Base-by-base conservation (phyloP, 2,797 vertebrate genomes). In the Rhinella marina region DNA sequence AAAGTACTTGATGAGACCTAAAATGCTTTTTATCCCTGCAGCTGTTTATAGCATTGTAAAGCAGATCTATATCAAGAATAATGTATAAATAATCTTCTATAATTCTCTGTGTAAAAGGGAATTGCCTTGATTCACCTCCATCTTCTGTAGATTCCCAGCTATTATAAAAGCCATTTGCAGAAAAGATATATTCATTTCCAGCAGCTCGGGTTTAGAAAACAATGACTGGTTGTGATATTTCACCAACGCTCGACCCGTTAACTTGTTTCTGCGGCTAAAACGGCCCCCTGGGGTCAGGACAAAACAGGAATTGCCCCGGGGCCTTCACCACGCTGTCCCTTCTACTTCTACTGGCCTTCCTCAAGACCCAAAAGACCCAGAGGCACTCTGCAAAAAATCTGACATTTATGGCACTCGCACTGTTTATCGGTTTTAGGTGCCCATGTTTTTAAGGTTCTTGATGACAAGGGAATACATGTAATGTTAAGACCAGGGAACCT, bases 121-220 rank as follows among this genome's bases (percentile, higher is more conserved):
- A 75, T 75, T 52, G 41, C 72, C n/a, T 75, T 52, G 41, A 75
- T 75, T 75, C 72, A n/a, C 72, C n/a, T 75, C 72, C 41, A 52
- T 75, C 48, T 75, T 75, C 72, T n/a, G 72, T 50, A 75, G 72
- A 75, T 52, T 75, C 72, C 21, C 6, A 10, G 17, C 72, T 52
- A 52, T 75, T 75, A 75, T 50, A 75, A 75, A 75, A 75, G 72
- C 72, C 72, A 75, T 75, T 75, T 52, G 21, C 72, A 75, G 32
- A 73, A 48, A 41, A 13, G 29, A 41, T 17, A 23, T 48, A 10
- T 73, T 73, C 72, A 48, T 73, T 73, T 73, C 72, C 41, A 21
- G 17, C 72, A 1, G 72, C 72, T 21, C 19, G 3, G 19, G 8
- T 73, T 73, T 73, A 73, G 32, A 73, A 75, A 75, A 75, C 72